A percentile compares a stretch with the other conserved stretches of the same genome.
These are phyloP conservation scores for Epizoanthus illoricatus DNA, from an alignment of 92 coral and sea anemone genomes.

Conservation along the genomic window DNA sequence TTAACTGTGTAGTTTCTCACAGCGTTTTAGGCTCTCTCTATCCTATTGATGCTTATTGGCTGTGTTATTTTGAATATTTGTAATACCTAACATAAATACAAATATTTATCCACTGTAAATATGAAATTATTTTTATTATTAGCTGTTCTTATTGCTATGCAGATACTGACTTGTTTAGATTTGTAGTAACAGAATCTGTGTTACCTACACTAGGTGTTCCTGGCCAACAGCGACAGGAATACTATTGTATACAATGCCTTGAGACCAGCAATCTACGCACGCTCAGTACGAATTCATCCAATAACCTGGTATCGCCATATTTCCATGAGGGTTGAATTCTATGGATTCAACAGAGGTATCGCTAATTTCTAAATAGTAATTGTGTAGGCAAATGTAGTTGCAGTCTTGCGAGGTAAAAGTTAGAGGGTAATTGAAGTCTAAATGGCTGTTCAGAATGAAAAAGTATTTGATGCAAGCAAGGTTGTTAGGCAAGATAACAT, in stretches of 20 bases:
- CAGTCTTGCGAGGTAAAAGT: too few species aligned
- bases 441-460: too few species aligned
- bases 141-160: background rate
- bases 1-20: too few species aligned
- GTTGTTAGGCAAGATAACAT: too few species aligned
- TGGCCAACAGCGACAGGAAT: conserved; percentile 77
- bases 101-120: background rate
- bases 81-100: too few species aligned
- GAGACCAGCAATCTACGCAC: conserved; percentile 62
- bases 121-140: background rate
- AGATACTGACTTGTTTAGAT: background rate
- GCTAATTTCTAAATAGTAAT: background rate
- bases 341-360: conserved; percentile 67
- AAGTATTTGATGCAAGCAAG: too few species aligned
- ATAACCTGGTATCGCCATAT: conserved; percentile 69
- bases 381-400: too few species aligned
- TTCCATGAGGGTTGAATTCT: conserved; percentile 73
- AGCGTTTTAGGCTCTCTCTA: too few species aligned
- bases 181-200: background rate
- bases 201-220: conserved; percentile 51
- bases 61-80: too few species aligned
- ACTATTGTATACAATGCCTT: conserved; percentile 67
- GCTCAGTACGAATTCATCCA: conserved; percentile 74
- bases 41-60: too few species aligned
- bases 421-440: too few species aligned